Evolutionary conservation across 2,888 invertebrate species (phyloP).

Genomic region (Rhagium mordax): DNA sequence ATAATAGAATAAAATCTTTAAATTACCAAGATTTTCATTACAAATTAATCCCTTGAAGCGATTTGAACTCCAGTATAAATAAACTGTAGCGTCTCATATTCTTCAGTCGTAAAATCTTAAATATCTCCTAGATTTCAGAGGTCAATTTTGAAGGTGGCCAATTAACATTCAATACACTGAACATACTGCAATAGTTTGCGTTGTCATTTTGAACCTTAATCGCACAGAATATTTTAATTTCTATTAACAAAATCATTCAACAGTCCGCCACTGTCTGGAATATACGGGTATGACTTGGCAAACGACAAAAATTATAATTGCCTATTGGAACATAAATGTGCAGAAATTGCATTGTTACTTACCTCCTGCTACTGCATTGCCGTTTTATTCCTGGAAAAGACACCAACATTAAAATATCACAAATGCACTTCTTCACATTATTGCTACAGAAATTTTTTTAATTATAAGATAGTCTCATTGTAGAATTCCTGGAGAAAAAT

Average conservation of each 20-base stretch:
- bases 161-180: too few species aligned
- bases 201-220: too few species aligned
- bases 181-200: too few species aligned
- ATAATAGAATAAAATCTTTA: too few species aligned
- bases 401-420: background rate
- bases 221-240: too few species aligned
- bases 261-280: background rate
- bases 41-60: too few species aligned
- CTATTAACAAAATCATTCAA: background rate
- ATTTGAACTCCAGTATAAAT: too few species aligned
- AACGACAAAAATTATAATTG: constrained; percentile 1
- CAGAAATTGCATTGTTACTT: background rate
- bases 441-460: background rate
- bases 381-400: constrained; percentile 3
- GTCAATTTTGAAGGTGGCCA: too few species aligned
- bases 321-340: background rate
- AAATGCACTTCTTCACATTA: background rate
- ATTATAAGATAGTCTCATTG: background rate
- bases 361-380: constrained; percentile 4
- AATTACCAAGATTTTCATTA: too few species aligned
- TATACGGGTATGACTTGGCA: background rate
- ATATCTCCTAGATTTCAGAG: too few species aligned
- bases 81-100: too few species aligned
- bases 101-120: too few species aligned
- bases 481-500: background rate